These are phyloP conservation scores for Platyscelio sp. DNA, from an alignment of 2,888 invertebrate species.

Conservation along the genomic window DNA sequence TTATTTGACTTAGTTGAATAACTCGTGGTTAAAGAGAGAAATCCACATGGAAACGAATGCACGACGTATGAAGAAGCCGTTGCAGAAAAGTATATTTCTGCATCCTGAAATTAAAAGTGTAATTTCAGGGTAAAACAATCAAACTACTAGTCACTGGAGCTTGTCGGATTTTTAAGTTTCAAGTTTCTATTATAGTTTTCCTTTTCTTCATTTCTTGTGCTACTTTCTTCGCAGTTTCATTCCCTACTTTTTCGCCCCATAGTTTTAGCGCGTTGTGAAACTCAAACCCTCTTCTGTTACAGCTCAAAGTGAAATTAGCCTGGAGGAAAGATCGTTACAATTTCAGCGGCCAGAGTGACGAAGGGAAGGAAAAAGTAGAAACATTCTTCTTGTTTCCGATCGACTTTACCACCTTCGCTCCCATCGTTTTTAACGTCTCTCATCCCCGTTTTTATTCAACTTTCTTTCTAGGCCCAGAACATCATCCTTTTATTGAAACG, in stretches of 20 bases:
- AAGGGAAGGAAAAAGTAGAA: conserved; percentile 56
- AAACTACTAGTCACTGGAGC: conserved; percentile 72
- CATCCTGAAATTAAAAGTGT: conserved; percentile 77
- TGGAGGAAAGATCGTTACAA: conserved; percentile 73
- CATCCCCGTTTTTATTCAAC: conserved; percentile 7
- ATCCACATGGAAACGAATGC: conserved; percentile 56
- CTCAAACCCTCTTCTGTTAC: conserved; percentile 75
- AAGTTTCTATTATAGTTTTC: conserved; percentile 70
- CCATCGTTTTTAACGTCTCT: no score
- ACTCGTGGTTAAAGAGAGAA: no score
- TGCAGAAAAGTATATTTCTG: conserved; percentile 36
- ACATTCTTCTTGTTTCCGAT: conserved; percentile 76
- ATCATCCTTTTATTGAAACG: conserved; percentile 71
- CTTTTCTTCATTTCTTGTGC: conserved; percentile 40
- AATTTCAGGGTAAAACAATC: conserved; percentile 74
- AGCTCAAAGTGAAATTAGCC: conserved; percentile 75
- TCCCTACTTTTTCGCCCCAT: no score
- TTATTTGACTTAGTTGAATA: no score
- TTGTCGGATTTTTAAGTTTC: conserved; percentile 74
- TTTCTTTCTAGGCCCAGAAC: conserved; percentile 65
- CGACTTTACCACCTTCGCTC: conserved; percentile 74
- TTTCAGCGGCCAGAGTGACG: conserved; percentile 39
- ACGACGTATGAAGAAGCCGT: conserved; percentile 48
- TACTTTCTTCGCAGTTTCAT: conserved; percentile 31
- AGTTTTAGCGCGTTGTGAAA: conserved; percentile 69